Base-by-base conservation (phyloP, 1,140 invertebrate genomes). In the Drosophila azteca region DNA sequence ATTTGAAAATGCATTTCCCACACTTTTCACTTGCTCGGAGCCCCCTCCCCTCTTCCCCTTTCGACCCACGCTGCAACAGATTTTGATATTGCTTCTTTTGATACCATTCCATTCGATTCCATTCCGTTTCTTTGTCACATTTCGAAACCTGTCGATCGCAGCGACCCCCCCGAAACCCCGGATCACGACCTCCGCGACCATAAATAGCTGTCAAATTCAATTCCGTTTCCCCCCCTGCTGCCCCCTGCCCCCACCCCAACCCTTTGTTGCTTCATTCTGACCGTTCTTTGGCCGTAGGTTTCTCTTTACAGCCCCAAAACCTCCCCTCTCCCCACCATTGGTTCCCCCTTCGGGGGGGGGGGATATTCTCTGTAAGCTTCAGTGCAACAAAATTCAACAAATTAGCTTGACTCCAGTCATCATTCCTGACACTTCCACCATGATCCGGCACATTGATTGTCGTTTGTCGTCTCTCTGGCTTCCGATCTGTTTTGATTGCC, bases 191-290 rank as follows among this genome's bases (percentile, higher is more conserved):
- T 5, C 24, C 24, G 24, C 41, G 52, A 68, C 35, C 76, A 79
- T 79, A 79, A 84, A 84, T 79, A 73, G 76, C 80, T 84, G 81
- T 85, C 81, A 77, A 76, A 67, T 63, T 74, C 73, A 80, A 85
- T 80, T 84, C 72, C 67, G 63, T 51, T 78, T 58, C 44, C 46
- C 58, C 4, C 61, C 4, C n/a, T n/a, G n/a, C n/a, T n/a, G n/a
- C n/a, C n/a, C n/a, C n/a, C n/a, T n/a, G n/a, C n/a, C 44, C 46
- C 58, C 4, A 58, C 4, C 35, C 11, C 35, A 5, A 4, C 9
- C 1, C 31, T 11, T 11, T 9, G 3, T 2, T 7, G 11, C 35
- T 39, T 13, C 35, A 11, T 39, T 39, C 35, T 39, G 35, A 5
- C 35, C 35, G 11, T 39, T 39, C 35, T 13, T 29, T 13, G 17